Percentiles rank a stretch among this genome's conserved stretches.
Conservation (phyloP, 2,888 invertebrate genomes). For the Balanococcus diminutus region DNA sequence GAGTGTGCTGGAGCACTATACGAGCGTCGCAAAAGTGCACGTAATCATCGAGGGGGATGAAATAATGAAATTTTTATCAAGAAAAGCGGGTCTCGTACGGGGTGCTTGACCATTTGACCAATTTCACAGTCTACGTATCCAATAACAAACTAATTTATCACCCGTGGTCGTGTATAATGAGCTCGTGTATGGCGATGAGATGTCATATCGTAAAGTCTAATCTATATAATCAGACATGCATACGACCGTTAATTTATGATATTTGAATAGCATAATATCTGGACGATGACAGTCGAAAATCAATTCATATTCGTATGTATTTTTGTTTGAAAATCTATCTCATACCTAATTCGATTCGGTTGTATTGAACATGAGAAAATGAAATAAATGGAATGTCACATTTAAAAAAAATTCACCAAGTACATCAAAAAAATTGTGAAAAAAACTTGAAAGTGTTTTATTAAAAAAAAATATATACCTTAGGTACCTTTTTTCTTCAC, state of each 20-base stretch:
- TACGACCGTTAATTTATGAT: neutral
- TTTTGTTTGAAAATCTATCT: too few relatives aligned
- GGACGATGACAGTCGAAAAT: too few relatives aligned
- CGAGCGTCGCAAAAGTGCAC: neutral
- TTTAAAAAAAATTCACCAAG: too few relatives aligned
- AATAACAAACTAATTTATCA: neutral
- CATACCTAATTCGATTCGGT: too few relatives aligned
- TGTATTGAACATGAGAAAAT: too few relatives aligned
- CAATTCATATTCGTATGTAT: too few relatives aligned
- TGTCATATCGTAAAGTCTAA: neutral
- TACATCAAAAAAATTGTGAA: too few relatives aligned
- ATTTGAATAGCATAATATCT: neutral
- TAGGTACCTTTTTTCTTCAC: too few relatives aligned
- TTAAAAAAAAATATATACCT: too few relatives aligned
- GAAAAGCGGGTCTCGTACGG: neutral
- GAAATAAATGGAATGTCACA: too few relatives aligned
- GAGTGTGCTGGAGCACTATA: neutral
- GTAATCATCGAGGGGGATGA: neutral
- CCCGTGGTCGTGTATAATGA: neutral
- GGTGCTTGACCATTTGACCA: neutral
- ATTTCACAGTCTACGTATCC: neutral
- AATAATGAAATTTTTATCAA: neutral
- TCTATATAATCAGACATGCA: neutral
- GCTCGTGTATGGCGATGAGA: neutral
- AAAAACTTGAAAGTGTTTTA: too few relatives aligned